Evolutionary conservation across 2,113 vertebrate genomes (phyloP), one percentile per base, ranked within the genome.

Genomic region (Odocoileus hemionus): DNA sequence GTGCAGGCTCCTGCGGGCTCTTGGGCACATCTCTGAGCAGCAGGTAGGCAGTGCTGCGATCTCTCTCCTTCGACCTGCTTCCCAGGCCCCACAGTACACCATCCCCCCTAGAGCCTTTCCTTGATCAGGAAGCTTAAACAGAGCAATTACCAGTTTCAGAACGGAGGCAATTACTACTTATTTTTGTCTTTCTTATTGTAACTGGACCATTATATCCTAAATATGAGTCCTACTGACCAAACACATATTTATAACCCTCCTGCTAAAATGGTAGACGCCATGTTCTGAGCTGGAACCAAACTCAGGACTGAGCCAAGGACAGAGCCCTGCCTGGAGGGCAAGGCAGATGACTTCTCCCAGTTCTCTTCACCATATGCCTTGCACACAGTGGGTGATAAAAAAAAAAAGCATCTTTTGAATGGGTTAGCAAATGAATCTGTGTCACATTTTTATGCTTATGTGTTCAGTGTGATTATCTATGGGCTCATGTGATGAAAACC

Each of bases 11-110:
- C 30, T 2, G 3, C 55, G 78, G 43, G 70, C 93, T 28, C 52
- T 97, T 54, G 19, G n/a, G 70, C 86, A 36, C 67, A 55, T 55
- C 58, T 97, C 60, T 57, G 67, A 97, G 43, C 78, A 91, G 30
- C 61, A 17, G 25, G 33, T 30, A 64, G 50, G 36, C 33, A 17
- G 39, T 23, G 14, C 36, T 21, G 80, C 79, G 6, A 33, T 36
- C 47, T 88, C 57, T 88, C 45, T 90, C 33, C 12, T 19, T 58
- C 7, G 1, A 10, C 36, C 67, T 2, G 6, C 57, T 33, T 70
- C 39, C 87, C 58, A 83, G 74, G 33, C 19, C 26, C 39, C 25
- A 5, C 0, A 16, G 6, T 11, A 43, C 30, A 17, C 36, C 14
- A 1, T 74, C 16, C 17, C 55, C 25, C 21, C n/a, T 5, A 12